Evolutionary conservation across 1,140 invertebrate species (phyloP).

Genomic region (Augochlora pura): DNA sequence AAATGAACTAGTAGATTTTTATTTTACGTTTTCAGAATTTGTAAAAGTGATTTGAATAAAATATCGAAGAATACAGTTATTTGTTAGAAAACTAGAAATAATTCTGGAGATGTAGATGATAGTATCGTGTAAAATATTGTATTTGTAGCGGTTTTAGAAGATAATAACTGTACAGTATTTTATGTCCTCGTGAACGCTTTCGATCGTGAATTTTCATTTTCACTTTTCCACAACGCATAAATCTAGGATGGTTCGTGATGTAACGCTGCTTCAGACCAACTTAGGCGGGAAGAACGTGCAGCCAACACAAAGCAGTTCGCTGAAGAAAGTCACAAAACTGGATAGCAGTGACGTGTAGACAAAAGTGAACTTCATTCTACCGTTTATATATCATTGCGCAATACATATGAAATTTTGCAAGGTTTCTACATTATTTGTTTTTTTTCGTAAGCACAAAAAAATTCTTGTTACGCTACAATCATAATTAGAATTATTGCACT

Average conservation of each 20-base stretch:
- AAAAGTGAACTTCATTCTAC: not conserved
- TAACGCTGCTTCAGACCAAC: conserved; percentile 36
- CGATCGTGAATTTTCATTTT: conserved; percentile 53
- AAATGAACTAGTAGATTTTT: no score
- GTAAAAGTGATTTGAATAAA: no score
- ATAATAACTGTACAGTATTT: not conserved
- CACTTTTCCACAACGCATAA: conserved; percentile 48
- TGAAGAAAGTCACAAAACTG: conserved; percentile 44
- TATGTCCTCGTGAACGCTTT: not conserved
- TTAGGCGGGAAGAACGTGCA: conserved; percentile 38
- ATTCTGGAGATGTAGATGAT: not conserved
- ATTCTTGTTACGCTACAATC: no score
- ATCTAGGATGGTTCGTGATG: conserved; percentile 35
- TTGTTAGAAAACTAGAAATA: not conserved
- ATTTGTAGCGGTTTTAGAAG: not conserved
- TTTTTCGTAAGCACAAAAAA: no score
- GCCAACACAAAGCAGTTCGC: conserved; percentile 31
- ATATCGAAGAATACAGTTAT: no score
- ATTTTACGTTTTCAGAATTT: no score
- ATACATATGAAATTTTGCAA: not conserved
- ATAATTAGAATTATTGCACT: no score
- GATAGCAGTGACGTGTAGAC: conserved; percentile 2
- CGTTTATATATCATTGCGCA: conserved; percentile 1
- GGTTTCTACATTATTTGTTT: not conserved
- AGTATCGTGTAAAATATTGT: not conserved